These are phyloP conservation scores for Clangula hyemalis DNA, from an alignment of 2,797 vertebrate genomes.

Conservation along the genomic window DNA sequence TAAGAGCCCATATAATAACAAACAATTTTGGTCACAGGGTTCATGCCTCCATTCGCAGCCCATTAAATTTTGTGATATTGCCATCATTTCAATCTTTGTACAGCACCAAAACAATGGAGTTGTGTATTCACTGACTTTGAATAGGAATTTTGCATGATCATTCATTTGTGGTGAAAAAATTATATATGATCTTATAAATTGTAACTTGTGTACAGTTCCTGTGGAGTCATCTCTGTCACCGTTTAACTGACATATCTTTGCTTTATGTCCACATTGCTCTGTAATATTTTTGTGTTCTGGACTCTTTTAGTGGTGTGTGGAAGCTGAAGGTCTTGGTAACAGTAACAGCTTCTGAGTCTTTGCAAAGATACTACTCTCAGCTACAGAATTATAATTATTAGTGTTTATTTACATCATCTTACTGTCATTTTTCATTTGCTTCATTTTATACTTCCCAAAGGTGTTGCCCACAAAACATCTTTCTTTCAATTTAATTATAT, in stretches of 20 bases:
- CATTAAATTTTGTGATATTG: neutral
- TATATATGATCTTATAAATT: neutral
- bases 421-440: neutral
- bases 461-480: neutral
- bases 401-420: neutral
- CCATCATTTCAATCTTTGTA: neutral
- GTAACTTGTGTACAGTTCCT: neutral
- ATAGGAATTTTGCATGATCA: neutral
- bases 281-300: neutral
- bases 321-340: neutral
- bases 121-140: neutral
- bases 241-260: neutral
- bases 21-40: neutral
- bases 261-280: neutral
- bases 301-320: neutral
- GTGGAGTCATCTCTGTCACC: neutral
- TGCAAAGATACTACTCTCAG: neutral
- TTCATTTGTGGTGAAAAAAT: neutral
- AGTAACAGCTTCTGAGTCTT: neutral
- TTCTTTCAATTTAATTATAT: neutral
- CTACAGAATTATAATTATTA: neutral
- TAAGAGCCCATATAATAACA: neutral
- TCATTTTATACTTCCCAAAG: neutral
- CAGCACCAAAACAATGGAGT: neutral
- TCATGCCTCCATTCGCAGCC: neutral